These are phyloP conservation scores for Brachionus calyciflorus DNA, from an alignment of 1,140 invertebrate genomes.

Conservation along the genomic window DNA sequence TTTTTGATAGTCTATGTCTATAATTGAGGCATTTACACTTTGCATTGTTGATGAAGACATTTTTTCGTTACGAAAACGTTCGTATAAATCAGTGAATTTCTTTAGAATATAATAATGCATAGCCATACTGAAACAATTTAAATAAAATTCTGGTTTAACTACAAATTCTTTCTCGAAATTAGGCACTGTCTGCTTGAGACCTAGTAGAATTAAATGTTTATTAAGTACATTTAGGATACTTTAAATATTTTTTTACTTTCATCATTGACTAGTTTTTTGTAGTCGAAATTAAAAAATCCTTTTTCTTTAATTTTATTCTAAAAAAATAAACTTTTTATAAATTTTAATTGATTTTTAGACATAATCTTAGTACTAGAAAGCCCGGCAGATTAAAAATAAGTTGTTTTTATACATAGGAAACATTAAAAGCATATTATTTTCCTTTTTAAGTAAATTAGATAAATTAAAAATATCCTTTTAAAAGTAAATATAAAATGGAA, in stretches of 20 bases:
- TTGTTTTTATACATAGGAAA: no score
- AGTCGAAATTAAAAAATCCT: conserved; percentile 45
- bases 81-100: conserved; percentile 25
- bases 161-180: conserved; percentile 35
- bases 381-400: no score
- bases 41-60: background rate
- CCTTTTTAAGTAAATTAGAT: no score
- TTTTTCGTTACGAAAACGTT: conserved; percentile 37
- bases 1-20: conserved; percentile 33
- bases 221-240: background rate
- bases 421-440: no score
- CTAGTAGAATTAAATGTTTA: no score
- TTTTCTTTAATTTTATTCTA: conserved; percentile 46
- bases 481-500: no score
- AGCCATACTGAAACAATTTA: conserved; percentile 5
- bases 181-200: background rate
- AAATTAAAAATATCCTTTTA: no score
- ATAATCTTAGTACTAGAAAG: no score
- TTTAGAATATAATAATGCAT: conserved; percentile 15
- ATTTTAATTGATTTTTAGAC: no score
- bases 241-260: background rate
- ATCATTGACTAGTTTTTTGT: conserved; percentile 14
- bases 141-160: conserved; percentile 26
- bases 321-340: no score
- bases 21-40: conserved; percentile 7